Evolutionary conservation across 2,888 invertebrate genomes (phyloP), one percentile per base, ranked within the genome.

Genomic region (Hesperia comma): DNA sequence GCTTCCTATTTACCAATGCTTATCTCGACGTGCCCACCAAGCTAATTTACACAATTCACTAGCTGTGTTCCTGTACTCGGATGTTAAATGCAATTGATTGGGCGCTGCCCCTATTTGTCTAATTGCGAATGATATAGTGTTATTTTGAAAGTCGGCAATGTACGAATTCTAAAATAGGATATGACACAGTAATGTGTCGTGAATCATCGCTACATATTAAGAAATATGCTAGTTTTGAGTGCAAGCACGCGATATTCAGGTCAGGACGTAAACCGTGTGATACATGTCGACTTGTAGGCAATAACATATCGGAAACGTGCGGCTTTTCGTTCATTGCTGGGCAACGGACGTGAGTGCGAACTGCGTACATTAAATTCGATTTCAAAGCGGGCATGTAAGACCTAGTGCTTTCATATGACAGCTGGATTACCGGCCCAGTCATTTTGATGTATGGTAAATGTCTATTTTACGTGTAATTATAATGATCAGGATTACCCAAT

Each of bases 81-180:
- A 82, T 83, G 83, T 79, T 77, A 82, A 82, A 77, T 82, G 77
- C 81, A 86, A 84, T 88, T 88, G 85, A 86, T 88, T 83, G 79
- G 75, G 76, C 80, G 77, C 77, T 78, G 82, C 77, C 85, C 81
- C 80, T 84, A 81, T 87, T 85, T 79, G 84, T 81, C 81, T 83
- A 89, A 90, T 89, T 90, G 84, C 73, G 68, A 72, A 77, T 77
- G 78, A 80, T 78, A 78, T 74, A 79, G 72, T 76, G 78, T 76
- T 80, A 79, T 89, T 89, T 86, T 88, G 85, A 87, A 90, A 90
- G 84, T 82, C 79, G 77, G 80, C 77, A 77, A 75, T 76, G 76
- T 75, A 78, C 75, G 77, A 71, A 74, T 76, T 77, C 83, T 86
- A 85, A 90, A 90, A 86, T 88, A 88, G 90, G 90, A 90, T 87